Percentiles rank a stretch among this genome's conserved stretches.
Conservation (phyloP, 1,140 invertebrate genomes). For the Drosophila nigrodunni region DNA sequence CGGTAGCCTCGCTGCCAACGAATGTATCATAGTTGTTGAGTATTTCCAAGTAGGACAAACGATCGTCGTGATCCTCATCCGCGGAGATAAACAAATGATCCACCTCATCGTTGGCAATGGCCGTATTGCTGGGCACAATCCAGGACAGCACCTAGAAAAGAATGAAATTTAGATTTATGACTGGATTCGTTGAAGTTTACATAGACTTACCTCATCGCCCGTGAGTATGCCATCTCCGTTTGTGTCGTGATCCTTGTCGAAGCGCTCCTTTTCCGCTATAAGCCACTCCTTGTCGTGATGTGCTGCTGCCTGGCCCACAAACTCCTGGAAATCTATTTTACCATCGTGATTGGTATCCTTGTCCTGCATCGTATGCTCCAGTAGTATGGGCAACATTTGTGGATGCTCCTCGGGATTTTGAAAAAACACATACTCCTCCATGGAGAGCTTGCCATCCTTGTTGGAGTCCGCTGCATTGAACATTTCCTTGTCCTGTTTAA, state of each 20-base stretch:
- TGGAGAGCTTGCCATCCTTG: constrained; percentile 91
- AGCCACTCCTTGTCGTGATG: constrained; percentile 93
- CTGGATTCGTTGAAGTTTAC: not conserved
- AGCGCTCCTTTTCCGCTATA: constrained; percentile 94
- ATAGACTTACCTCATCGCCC: constrained; percentile 87
- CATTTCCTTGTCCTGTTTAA: constrained; percentile 93
- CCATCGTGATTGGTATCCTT: constrained; percentile 95
- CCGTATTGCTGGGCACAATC: constrained; percentile 96
- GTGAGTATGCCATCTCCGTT: constrained; percentile 94
- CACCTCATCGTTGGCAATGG: constrained; percentile 96
- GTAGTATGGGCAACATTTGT: constrained; percentile 93
- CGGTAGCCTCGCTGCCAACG: constrained; percentile 98
- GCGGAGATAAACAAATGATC: constrained; percentile 95
- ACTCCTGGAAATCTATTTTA: constrained; percentile 92
- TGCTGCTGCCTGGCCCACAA: constrained; percentile 90
- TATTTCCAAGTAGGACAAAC: constrained; percentile 94
- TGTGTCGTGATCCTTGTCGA: constrained; percentile 94
- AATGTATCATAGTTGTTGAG: constrained; percentile 95
- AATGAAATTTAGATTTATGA: not conserved
- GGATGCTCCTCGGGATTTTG: constrained; percentile 97
- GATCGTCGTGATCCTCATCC: constrained; percentile 94
- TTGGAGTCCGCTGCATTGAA: constrained; percentile 95
- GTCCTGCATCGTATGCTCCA: constrained; percentile 93
- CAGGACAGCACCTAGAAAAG: constrained; percentile 89
- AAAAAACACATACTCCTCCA: constrained; percentile 94